Evolutionary conservation across 2,113 vertebrate genomes (phyloP).

Genomic region (Dissostichus mawsoni): DNA sequence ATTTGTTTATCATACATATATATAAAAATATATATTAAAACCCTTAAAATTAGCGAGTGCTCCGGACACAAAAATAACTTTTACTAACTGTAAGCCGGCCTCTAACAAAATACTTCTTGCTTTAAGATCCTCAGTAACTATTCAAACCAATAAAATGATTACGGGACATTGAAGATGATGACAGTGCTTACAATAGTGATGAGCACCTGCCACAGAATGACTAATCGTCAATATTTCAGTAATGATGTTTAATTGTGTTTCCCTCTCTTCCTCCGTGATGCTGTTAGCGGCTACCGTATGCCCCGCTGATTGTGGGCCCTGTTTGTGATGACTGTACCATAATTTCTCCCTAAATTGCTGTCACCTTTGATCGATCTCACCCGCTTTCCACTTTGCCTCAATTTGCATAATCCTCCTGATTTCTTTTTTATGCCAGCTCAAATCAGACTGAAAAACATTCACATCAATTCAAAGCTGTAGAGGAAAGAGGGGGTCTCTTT

Average conservation of each 20-base stretch:
- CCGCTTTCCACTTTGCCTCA: constrained; percentile 26
- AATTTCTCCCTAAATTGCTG: constrained; percentile 62
- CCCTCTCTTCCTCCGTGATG: constrained; percentile 11
- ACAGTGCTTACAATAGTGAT: neutral
- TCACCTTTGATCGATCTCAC: constrained; percentile 69
- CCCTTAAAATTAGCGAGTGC: too few species aligned
- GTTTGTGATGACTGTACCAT: constrained; percentile 58
- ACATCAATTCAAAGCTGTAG: neutral
- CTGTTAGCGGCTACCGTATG: neutral
- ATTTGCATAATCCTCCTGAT: constrained; percentile 54
- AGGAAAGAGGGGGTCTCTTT: neutral
- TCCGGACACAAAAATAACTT: neutral
- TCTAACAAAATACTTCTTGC: neutral
- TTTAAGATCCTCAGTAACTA: neutral
- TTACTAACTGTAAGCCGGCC: neutral
- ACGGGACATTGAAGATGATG: constrained; percentile 9
- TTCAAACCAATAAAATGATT: constrained; percentile 12
- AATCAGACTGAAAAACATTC: constrained; percentile 29
- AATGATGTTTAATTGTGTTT: constrained; percentile 39
- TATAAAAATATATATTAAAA: too few species aligned
- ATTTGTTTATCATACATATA: too few species aligned
- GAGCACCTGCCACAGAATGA: constrained; percentile 16
- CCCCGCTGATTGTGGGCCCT: constrained; percentile 39
- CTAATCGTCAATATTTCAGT: constrained; percentile 44
- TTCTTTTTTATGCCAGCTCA: constrained; percentile 9